Percentiles rank a stretch among this genome's conserved stretches.
These are phyloP conservation scores for Rhopalosiphum nymphaeae DNA, from an alignment of 2,888 invertebrate species.

Conservation along the genomic window DNA sequence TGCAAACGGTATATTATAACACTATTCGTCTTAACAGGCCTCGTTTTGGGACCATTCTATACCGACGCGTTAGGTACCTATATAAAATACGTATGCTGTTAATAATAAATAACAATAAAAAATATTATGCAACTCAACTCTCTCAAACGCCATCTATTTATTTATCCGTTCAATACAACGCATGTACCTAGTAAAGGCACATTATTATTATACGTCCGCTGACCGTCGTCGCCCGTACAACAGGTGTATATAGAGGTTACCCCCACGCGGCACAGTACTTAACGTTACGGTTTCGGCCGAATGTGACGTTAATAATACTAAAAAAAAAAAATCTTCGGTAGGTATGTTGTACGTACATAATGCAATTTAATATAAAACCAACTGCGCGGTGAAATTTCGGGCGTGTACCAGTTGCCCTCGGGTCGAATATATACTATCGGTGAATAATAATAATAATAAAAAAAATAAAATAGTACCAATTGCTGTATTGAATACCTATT, in stretches of 20 bases:
- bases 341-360: not conserved
- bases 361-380: not conserved
- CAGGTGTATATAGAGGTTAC: not conserved
- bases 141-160: not conserved
- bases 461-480: not conserved
- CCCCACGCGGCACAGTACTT: not conserved
- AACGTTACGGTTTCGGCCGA: not conserved
- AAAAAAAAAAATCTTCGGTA: not conserved
- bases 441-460: not conserved
- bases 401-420: conserved; percentile 7
- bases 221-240: not conserved
- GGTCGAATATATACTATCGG: not conserved
- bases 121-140: not conserved
- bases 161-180: not conserved
- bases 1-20: no score
- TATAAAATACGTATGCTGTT: not conserved
- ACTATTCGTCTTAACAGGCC: no score
- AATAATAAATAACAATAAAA: not conserved
- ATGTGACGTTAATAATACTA: not conserved
- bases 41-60: no score
- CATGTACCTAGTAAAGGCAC: no score
- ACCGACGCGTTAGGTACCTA: no score
- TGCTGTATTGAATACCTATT: not conserved
- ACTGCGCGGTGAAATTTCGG: conserved; percentile 3
- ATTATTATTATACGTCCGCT: no score